Conservation (phyloP, 2,113 vertebrate genomes). For the Psammodynastes pulverulentus region DNA sequence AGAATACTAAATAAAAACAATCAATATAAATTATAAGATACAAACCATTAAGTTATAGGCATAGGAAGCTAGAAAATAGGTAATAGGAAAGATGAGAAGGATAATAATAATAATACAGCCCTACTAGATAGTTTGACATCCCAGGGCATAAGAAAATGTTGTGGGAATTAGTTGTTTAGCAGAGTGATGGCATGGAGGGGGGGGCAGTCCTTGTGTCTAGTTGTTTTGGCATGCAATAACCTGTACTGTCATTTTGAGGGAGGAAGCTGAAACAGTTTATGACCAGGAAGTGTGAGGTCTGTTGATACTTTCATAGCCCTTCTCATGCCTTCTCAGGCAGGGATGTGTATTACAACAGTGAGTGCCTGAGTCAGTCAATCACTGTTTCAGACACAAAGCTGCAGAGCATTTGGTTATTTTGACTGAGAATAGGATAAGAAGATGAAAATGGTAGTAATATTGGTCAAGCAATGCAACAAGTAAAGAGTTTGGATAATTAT, state of each 20-base stretch:
- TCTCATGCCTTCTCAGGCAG: not conserved
- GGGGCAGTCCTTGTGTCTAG: not conserved
- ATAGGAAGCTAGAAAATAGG: not conserved
- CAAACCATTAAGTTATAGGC: not conserved
- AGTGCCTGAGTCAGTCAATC: no score
- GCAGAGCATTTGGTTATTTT: not conserved
- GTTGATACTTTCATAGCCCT: not conserved
- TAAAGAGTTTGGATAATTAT: not conserved
- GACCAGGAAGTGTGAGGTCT: not conserved
- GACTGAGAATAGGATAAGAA: slow-evolving; percentile 17
- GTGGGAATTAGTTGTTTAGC: not conserved
- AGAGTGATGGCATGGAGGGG: not conserved
- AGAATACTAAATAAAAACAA: not conserved
- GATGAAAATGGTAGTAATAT: not conserved
- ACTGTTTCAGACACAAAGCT: slow-evolving; percentile 4
- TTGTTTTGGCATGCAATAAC: not conserved
- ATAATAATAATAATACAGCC: not conserved
- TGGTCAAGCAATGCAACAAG: not conserved
- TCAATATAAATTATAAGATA: not conserved
- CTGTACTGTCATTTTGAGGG: not conserved
- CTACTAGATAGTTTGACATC: not conserved
- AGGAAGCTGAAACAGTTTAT: not conserved
- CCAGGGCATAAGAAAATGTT: not conserved
- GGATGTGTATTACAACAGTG: not conserved
- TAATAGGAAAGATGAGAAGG: not conserved